A percentile compares a stretch with the other conserved stretches of the same genome.
These are phyloP conservation scores for Daphoenositta chrysoptera DNA, from an alignment of 2,113 vertebrate species.

Conservation along the genomic window DNA sequence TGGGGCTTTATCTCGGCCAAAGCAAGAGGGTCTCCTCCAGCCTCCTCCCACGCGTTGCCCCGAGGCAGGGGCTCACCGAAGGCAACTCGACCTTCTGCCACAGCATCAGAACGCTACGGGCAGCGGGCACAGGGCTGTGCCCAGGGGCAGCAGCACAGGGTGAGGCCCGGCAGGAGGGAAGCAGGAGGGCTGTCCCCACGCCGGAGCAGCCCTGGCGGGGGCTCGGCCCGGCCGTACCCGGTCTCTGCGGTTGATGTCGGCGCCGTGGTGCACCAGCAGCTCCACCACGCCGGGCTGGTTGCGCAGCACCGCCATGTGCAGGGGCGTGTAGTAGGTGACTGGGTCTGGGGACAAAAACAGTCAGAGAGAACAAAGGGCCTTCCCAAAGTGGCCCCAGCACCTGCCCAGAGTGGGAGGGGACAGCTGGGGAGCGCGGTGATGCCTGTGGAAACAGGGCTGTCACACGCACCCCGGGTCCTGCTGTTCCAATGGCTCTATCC, in stretches of 20 bases:
- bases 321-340: constrained; percentile 89
- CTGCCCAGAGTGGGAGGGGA: neutral
- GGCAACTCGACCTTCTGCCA: neutral
- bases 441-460: neutral
- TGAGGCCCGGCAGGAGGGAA: rapidly evolving
- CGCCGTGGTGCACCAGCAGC: constrained; percentile 80
- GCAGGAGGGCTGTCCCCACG: neutral
- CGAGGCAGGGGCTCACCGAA: neutral
- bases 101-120: rapidly evolving
- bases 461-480: neutral
- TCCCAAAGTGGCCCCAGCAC: rapidly evolving
- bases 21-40: neutral
- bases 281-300: constrained; percentile 83
- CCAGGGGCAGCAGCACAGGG: rapidly evolving
- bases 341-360: constrained; percentile 76
- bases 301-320: constrained; percentile 87
- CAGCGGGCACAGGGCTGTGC: rapidly evolving
- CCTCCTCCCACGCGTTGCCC: neutral
- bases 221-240: constrained; percentile 69
- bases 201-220: neutral
- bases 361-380: neutral
- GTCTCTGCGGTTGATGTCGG: constrained; percentile 87
- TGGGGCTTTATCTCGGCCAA: neutral
- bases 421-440: neutral
- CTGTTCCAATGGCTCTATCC: neutral